These are phyloP conservation scores for Dioctria linearis DNA, from an alignment of 2,888 invertebrate species.

Conservation along the genomic window DNA sequence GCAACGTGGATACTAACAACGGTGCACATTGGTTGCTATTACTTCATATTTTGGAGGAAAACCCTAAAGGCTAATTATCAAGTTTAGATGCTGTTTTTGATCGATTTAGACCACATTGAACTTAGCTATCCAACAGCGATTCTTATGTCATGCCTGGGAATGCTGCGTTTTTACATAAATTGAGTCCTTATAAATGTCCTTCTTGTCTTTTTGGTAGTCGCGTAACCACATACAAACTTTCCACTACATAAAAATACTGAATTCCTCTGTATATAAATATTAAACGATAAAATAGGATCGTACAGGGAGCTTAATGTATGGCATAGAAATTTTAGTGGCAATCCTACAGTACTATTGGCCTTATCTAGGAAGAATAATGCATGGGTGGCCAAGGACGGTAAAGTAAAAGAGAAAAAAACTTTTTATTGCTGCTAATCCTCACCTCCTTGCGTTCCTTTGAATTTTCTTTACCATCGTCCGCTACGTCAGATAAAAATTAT, in stretches of 20 bases:
- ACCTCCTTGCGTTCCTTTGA: slow-evolving; percentile 7
- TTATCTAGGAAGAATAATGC: slow-evolving; percentile 29
- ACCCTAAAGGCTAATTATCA: no score
- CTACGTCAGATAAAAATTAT: slow-evolving; percentile 37
- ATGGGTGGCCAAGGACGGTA: slow-evolving; percentile 35
- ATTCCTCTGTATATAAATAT: slow-evolving; percentile 33
- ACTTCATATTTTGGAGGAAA: no score
- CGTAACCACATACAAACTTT: neutral
- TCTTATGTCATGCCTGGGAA: no score
- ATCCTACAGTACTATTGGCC: slow-evolving; percentile 20
- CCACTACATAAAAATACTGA: slow-evolving; percentile 18
- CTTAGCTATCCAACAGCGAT: no score
- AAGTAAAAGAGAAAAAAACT: neutral
- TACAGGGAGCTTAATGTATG: slow-evolving; percentile 20
- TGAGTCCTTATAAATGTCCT: no score
- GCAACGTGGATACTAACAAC: no score
- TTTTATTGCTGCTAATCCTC: slow-evolving; percentile 33
- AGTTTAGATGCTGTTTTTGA: no score
- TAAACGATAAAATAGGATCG: slow-evolving; percentile 18
- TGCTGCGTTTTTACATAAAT: no score
- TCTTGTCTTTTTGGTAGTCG: no score
- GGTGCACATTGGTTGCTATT: no score
- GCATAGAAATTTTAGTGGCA: slow-evolving; percentile 32
- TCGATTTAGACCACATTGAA: no score
- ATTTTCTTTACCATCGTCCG: neutral